These are phyloP conservation scores for Tetranychus urticae DNA, from an alignment of 1,140 invertebrate genomes.

Conservation along the genomic window DNA sequence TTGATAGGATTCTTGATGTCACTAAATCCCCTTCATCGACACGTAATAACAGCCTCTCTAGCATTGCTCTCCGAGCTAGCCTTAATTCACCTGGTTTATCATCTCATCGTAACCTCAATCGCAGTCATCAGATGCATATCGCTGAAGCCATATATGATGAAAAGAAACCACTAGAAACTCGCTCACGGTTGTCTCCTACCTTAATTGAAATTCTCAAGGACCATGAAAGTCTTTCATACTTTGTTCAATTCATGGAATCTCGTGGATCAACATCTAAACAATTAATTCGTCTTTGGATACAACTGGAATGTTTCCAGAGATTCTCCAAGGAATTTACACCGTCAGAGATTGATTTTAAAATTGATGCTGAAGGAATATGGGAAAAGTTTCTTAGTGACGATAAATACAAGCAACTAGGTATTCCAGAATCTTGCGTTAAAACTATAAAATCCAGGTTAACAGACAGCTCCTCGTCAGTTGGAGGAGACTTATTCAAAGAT, in stretches of 20 bases:
- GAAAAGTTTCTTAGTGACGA: constrained; percentile 2
- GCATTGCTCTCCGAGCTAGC: neutral
- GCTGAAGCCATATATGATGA: constrained; percentile 13
- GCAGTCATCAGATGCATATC: constrained; percentile 2
- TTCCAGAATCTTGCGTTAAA: neutral
- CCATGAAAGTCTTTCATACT: constrained; percentile 39
- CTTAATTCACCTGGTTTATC: neutral
- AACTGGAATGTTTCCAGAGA: constrained; percentile 36
- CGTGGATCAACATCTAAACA: constrained; percentile 23
- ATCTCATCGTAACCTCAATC: constrained; percentile 7
- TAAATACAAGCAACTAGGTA: constrained; percentile 19
- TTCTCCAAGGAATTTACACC: neutral
- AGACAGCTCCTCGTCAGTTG: neutral
- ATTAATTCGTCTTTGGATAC: constrained; percentile 43
- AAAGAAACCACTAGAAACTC: constrained; percentile 4
- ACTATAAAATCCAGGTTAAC: neutral
- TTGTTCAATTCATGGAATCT: constrained; percentile 44
- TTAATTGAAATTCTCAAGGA: constrained; percentile 37
- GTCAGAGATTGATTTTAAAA: neutral
- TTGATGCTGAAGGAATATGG: neutral
- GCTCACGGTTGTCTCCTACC: constrained; percentile 28
- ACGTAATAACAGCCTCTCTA: neutral
- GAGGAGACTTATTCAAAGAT: neutral
- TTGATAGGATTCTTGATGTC: neutral
- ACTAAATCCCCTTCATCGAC: neutral